Base-by-base conservation (phyloP, 2,113 vertebrate genomes). In the Chaetodon trifascialis region DNA sequence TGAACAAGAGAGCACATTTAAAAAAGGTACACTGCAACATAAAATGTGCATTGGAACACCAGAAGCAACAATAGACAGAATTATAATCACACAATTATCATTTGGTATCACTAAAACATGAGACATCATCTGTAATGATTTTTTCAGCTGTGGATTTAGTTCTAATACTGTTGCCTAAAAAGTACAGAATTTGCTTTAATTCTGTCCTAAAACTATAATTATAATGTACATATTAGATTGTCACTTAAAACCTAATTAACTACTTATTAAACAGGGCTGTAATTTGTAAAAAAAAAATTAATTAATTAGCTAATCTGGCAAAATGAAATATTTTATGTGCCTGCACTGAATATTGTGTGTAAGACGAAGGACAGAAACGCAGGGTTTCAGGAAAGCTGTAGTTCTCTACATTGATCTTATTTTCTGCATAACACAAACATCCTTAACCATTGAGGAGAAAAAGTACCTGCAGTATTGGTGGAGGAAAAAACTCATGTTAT, bases 331-430 rank as follows among this genome's bases (percentile, higher is more conserved):
- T 77, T 15, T 54, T 49, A n/a, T n/a, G n/a, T n/a, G n/a, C 1
- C 16, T 11, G n/a, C 23, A 62, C 19, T 55, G 17, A 59, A 62
- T 36, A 7, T 14, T 62, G 49, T 17, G 67, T n/a, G 49, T 1
- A 12, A 1, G 0, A 58, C 23, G 14, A 71, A 14, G 10, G 51
- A 16, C 2, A 7, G 16, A 38, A 58, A 25, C 25, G 0, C 0
- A 4, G 76, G 49, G 11, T 77, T 81, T 80, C 2, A 55, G 1
- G 63, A 67, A 30, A 9, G 77, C 68, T 81, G 25, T 15, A 12
- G 30, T 42, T 79, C 38, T 77, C 62, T 49, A 23, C 82, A 80
- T 78, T 76, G 75, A 92, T 91, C 60, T 74, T 40, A 62, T 67
- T 75, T 76, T 70, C 42, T 73, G 75, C 30, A 51, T 16, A 73